Evolutionary conservation across 23 tunicate species (phyloP).

Genomic region (Corella eumyota): DNA sequence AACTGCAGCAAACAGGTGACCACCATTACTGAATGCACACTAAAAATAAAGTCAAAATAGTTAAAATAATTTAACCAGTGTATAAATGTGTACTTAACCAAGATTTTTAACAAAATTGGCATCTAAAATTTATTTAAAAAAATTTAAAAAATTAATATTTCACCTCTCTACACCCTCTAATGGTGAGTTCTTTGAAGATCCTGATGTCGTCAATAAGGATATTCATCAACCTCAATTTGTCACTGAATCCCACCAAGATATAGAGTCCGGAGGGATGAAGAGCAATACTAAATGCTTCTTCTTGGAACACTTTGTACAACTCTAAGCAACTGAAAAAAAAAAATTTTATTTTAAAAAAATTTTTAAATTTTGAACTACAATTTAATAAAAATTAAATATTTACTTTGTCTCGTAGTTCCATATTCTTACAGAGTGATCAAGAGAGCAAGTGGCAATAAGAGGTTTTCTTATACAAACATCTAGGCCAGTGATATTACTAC

Average conservation of each 20-base stretch:
- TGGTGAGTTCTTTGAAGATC: conserved; percentile 84
- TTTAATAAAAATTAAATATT: too few species aligned
- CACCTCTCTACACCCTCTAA: conserved; percentile 97
- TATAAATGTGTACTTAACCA: not conserved
- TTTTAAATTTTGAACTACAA: not conserved
- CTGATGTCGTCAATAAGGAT: conserved; percentile 98
- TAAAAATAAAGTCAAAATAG: conserved; percentile 8
- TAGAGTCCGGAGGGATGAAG: conserved; percentile 95
- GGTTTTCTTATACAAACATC: conserved; percentile 94
- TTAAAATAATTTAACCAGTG: not conserved
- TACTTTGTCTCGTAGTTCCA: conserved; percentile 98
- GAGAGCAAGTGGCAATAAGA: conserved; percentile 88
- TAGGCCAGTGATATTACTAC: conserved; percentile 75
- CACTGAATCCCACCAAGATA: conserved; percentile 96
- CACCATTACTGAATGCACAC: conserved; percentile 98
- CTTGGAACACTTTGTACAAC: conserved; percentile 91
- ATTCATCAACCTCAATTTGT: conserved; percentile 91
- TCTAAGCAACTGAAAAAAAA: conserved; percentile 41
- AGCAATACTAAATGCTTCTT: conserved; percentile 92
- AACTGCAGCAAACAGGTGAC: conserved; percentile 98
- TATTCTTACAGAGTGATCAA: conserved; percentile 83
- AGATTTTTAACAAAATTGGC: not conserved
- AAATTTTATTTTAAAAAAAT: not conserved
- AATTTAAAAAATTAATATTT: not conserved
- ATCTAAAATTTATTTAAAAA: not conserved